Evolutionary conservation across 2,888 invertebrate species (phyloP).

Genomic region (Ypsolopha sequella): DNA sequence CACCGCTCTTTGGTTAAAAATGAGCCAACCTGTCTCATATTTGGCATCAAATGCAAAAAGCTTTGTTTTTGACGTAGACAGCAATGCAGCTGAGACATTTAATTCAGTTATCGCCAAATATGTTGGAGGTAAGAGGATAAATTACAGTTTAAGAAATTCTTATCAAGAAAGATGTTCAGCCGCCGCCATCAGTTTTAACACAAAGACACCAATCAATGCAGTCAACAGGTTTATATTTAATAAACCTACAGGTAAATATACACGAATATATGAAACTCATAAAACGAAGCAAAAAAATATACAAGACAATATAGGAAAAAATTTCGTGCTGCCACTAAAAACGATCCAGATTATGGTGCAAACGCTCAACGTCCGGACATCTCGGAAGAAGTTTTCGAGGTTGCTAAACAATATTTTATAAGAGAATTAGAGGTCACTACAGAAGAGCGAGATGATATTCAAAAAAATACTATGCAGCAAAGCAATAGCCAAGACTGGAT

Average conservation of each 20-base stretch:
- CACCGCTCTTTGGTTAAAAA: background rate
- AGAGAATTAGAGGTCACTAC: slow-evolving; percentile 4
- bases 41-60: background rate
- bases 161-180: slow-evolving; percentile 5
- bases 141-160: slow-evolving; percentile 4
- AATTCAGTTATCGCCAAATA: slow-evolving; percentile 5
- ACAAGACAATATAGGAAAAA: slow-evolving; percentile 1
- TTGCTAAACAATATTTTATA: slow-evolving; percentile 3
- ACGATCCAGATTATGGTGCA: background rate
- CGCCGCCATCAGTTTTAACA: slow-evolving; percentile 2
- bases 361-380: slow-evolving; percentile 6
- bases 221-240: too few species aligned
- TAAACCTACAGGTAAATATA: slow-evolving; percentile 5
- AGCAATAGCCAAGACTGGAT: slow-evolving; percentile 6
- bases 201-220: slow-evolving; percentile 5
- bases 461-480: slow-evolving; percentile 5
- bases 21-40: slow-evolving; percentile 3
- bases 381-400: slow-evolving; percentile 4
- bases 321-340: slow-evolving; percentile 1
- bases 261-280: too few species aligned
- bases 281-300: slow-evolving; percentile 2
- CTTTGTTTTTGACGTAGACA: slow-evolving; percentile 4
- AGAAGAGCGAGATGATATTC: slow-evolving; percentile 6
- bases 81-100: slow-evolving; percentile 3
- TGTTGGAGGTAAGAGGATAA: slow-evolving; percentile 3